phyloP scores from a whole-genome alignment of 1,140 invertebrate species.

The Ctenoplectra terminalis region DNA sequence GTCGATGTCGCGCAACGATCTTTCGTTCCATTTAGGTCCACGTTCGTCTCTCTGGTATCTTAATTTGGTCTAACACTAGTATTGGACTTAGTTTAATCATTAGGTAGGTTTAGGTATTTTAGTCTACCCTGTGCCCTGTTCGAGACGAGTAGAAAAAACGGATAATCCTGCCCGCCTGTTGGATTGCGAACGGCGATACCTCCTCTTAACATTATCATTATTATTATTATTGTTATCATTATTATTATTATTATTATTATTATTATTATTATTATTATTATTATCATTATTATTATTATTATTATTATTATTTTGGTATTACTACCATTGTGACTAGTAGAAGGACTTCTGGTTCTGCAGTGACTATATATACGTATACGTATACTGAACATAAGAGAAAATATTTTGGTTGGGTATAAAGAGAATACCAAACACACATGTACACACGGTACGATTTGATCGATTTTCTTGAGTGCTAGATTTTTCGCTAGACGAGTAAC shows the following conservation, averaged over 20 bases:
- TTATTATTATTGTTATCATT: constrained; percentile 36
- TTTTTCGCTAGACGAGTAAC: constrained; percentile 69
- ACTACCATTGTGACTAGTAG: constrained; percentile 51
- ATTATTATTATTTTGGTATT: constrained; percentile 10
- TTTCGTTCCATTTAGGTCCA: constrained; percentile 73
- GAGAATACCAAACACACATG: constrained; percentile 48
- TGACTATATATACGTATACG: constrained; percentile 35
- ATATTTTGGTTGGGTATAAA: constrained; percentile 23
- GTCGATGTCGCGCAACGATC: constrained; percentile 39
- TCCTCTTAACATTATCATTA: constrained; percentile 66
- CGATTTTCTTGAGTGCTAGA: constrained; percentile 66
- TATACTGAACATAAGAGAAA: constrained; percentile 26
- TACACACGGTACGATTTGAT: constrained; percentile 55
- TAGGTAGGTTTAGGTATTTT: constrained; percentile 79
- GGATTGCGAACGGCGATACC: constrained; percentile 70
- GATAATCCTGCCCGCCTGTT: constrained; percentile 73
- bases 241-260: constrained; percentile 54
- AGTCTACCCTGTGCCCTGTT: constrained; percentile 74
- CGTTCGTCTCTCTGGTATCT: constrained; percentile 74
- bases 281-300: constrained; percentile 38
- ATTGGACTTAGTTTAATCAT: constrained; percentile 73
- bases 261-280: constrained; percentile 42
- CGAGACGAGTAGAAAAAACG: constrained; percentile 74
- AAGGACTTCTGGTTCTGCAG: constrained; percentile 60
- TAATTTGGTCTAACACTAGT: constrained; percentile 74